These are phyloP conservation scores for Nannobrachium achirus DNA, from an alignment of 2,113 vertebrate species.

Conservation along the genomic window DNA sequence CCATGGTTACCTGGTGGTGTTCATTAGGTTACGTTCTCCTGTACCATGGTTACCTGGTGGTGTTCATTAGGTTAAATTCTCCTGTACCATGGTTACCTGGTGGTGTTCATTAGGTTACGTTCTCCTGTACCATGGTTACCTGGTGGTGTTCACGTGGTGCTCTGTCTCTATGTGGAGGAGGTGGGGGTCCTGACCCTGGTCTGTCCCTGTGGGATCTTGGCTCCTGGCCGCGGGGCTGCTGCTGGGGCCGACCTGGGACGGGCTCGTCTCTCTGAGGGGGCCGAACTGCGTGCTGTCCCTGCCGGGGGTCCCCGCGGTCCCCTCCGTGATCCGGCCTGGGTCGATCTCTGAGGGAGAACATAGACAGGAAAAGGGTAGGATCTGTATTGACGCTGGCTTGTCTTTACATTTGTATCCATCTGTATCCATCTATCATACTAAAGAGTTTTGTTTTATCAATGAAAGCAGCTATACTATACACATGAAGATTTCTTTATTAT, in stretches of 20 bases:
- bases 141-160: constrained; percentile 53
- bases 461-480: background rate
- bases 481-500: no score
- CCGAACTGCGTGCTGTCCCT: constrained; percentile 44
- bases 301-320: constrained; percentile 59
- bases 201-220: constrained; percentile 67
- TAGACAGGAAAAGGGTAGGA: background rate
- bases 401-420: background rate
- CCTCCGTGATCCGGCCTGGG: constrained; percentile 58
- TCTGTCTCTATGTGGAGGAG: constrained; percentile 68
- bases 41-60: constrained; percentile 58
- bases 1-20: constrained; percentile 54
- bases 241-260: constrained; percentile 69
- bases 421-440: no score
- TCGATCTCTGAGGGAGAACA: constrained; percentile 56
- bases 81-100: constrained; percentile 58
- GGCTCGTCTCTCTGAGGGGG: constrained; percentile 59
- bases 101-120: no score
- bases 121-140: constrained; percentile 58
- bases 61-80: no score
- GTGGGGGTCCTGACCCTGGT: constrained; percentile 54
- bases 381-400: background rate
- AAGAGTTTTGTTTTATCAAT: background rate
- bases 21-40: no score
- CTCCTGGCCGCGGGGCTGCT: constrained; percentile 84